phyloP scores from a whole-genome alignment of 2,113 vertebrate species.

The Mirza zaza region DNA sequence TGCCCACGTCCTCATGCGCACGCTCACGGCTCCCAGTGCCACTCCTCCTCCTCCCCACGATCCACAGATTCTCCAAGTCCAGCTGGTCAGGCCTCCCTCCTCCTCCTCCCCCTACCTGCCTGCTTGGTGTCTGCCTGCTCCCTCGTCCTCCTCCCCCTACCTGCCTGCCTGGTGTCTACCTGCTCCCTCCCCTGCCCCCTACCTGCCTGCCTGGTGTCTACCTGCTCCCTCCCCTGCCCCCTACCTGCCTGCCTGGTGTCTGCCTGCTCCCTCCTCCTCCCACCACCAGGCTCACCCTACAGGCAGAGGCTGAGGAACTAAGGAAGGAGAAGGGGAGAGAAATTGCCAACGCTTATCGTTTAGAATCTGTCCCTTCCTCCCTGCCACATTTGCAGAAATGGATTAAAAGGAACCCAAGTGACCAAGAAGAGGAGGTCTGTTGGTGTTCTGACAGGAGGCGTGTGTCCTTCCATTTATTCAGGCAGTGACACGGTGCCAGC shows the following conservation, averaged over 20 bases:
- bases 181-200: no score
- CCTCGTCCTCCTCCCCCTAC: not conserved
- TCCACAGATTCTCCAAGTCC: accelerated
- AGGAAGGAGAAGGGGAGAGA: not conserved
- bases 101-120: no score
- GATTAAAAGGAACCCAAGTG: not conserved
- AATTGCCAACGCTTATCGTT: accelerated
- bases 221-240: accelerated
- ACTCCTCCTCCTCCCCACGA: not conserved
- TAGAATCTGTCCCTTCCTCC: not conserved
- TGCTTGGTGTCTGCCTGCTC: no score
- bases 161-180: no score
- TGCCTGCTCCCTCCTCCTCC: accelerated
- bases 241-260: not conserved
- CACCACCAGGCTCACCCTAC: not conserved
- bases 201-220: not conserved
- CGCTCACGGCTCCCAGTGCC: no score
- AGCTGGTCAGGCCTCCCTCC: not conserved
- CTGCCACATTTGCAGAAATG: not conserved
- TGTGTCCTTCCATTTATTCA: not conserved
- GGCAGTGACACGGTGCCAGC: not conserved
- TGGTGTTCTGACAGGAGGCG: not conserved
- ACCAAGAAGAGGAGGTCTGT: not conserved
- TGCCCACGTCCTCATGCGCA: no score
- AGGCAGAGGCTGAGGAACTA: accelerated